phyloP scores from a whole-genome alignment of 2,797 vertebrate genomes.

The Acipenser oxyrinchus region DNA sequence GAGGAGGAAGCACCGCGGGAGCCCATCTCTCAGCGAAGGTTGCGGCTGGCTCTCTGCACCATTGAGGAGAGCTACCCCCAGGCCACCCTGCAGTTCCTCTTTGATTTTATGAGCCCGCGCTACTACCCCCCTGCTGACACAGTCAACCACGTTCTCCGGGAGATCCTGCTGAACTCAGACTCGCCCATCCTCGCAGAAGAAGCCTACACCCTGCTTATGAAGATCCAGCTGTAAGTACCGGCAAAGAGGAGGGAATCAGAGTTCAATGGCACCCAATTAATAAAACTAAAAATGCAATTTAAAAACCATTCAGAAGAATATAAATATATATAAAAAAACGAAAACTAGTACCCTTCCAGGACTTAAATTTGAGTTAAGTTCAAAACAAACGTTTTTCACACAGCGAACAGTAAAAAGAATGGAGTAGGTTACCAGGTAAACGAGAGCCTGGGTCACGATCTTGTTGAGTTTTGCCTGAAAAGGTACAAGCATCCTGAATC shows the following conservation, averaged over 20 bases:
- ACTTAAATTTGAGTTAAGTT: too few species aligned
- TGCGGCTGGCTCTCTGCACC: slow-evolving; percentile 73
- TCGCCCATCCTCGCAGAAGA: slow-evolving; percentile 57
- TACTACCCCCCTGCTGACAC: slow-evolving; percentile 71
- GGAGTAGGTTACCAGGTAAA: too few species aligned
- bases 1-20: slow-evolving; percentile 38
- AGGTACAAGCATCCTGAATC: too few species aligned
- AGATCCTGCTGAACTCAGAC: slow-evolving; percentile 65
- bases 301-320: background rate
- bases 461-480: too few species aligned
- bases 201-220: slow-evolving; percentile 81
- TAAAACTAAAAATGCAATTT: background rate
- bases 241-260: too few species aligned
- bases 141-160: slow-evolving; percentile 63
- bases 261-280: too few species aligned
- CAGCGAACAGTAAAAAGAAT: too few species aligned
- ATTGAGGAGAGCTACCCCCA: slow-evolving; percentile 78
- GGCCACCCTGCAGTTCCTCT: slow-evolving; percentile 80
- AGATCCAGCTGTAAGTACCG: slow-evolving; percentile 76
- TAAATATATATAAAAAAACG: too few species aligned
- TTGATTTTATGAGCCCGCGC: slow-evolving; percentile 70
- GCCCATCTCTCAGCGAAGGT: slow-evolving; percentile 64
- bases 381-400: too few species aligned
- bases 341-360: too few species aligned
- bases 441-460: too few species aligned